phyloP scores from a whole-genome alignment of 1,140 invertebrate genomes.

The Pteromalus puparum region DNA sequence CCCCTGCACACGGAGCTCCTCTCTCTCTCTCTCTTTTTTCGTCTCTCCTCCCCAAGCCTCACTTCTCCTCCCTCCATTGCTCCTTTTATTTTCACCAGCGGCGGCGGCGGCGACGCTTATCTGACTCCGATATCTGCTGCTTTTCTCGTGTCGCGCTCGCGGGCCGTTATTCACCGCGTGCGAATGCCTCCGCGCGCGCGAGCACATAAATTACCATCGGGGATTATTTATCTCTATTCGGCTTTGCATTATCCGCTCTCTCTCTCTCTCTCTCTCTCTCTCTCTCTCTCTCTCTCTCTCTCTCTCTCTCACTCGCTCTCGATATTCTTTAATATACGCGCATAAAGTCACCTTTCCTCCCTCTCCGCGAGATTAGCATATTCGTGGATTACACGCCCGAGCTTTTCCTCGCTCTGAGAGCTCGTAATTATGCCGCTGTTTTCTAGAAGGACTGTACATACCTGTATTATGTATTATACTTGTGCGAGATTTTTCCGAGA shows the following conservation, averaged over 20 bases:
- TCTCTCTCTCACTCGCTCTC: neutral
- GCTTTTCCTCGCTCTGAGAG: no score
- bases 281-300: neutral
- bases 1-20: neutral
- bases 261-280: neutral
- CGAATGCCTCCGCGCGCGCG: neutral
- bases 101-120: neutral
- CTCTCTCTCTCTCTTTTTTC: neutral
- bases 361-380: constrained; percentile 9
- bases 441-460: no score
- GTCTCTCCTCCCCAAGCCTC: neutral
- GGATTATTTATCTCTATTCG: constrained; percentile 47
- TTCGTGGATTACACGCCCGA: neutral
- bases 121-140: constrained; percentile 21
- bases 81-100: neutral
- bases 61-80: neutral
- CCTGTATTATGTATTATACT: neutral
- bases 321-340: neutral
- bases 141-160: constrained; percentile 23
- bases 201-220: constrained; percentile 41
- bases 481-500: neutral
- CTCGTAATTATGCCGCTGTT: no score
- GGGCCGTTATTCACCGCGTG: constrained; percentile 30
- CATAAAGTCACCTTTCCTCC: neutral
- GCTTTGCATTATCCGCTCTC: neutral